Conservation (phyloP, 2,888 invertebrate genomes). For the Tupiocoris notatus region DNA sequence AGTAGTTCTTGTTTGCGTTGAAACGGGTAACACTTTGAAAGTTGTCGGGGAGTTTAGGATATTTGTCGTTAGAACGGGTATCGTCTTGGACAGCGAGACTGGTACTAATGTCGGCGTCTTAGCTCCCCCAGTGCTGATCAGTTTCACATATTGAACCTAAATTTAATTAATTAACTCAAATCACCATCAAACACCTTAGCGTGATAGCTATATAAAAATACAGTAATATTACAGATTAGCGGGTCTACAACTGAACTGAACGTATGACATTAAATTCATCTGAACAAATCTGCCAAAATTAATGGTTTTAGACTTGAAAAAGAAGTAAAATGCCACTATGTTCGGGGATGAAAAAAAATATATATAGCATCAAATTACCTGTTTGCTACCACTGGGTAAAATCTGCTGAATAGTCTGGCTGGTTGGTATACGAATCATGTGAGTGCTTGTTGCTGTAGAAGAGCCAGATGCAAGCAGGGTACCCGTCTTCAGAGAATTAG, state of each 20-base stretch:
- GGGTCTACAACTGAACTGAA: too few relatives aligned
- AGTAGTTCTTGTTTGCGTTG: slow-evolving; percentile 20
- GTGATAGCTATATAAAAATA: too few relatives aligned
- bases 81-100: slow-evolving; percentile 50
- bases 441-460: slow-evolving; percentile 52
- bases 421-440: slow-evolving; percentile 58
- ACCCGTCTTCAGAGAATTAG: slow-evolving; percentile 45
- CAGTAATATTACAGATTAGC: too few relatives aligned
- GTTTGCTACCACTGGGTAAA: slow-evolving; percentile 46
- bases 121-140: slow-evolving; percentile 62
- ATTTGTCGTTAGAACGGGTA: slow-evolving; percentile 53
- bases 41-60: slow-evolving; percentile 41
- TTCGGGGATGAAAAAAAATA: too few relatives aligned
- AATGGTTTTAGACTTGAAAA: too few relatives aligned
- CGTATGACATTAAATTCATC: too few relatives aligned
- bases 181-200: too few relatives aligned
- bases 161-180: slow-evolving; percentile 41
- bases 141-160: slow-evolving; percentile 68
- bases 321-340: too few relatives aligned
- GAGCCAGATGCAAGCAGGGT: slow-evolving; percentile 50
- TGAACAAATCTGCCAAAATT: too few relatives aligned
- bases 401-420: slow-evolving; percentile 61
- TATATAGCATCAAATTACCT: too few relatives aligned
- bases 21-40: slow-evolving; percentile 44
- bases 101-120: slow-evolving; percentile 52